Conservation (phyloP, 2,113 vertebrate species). For the Nothobranchius kuhntae region DNA sequence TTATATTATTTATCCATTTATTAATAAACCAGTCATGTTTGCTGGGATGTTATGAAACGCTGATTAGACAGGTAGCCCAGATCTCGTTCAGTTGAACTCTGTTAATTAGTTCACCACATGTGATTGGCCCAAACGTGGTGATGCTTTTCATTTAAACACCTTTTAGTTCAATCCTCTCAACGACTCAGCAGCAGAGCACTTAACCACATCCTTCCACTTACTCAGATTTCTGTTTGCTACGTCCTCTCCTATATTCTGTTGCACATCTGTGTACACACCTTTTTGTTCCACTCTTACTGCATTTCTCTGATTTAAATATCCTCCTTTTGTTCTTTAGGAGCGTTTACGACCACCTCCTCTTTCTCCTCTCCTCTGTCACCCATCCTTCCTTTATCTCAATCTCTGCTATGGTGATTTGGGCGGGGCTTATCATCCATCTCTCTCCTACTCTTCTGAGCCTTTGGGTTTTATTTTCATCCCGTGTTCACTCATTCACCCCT, state of each 20-base stretch:
- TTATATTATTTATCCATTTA: no score
- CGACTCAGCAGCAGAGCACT: background rate
- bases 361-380: slow-evolving; percentile 32
- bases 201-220: background rate
- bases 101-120: slow-evolving; percentile 53
- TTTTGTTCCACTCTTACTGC: slow-evolving; percentile 3
- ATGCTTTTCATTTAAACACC: slow-evolving; percentile 26
- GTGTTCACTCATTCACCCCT: slow-evolving; percentile 23
- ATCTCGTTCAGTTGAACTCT: slow-evolving; percentile 45
- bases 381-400: slow-evolving; percentile 55
- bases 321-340: slow-evolving; percentile 24
- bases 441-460: slow-evolving; percentile 32
- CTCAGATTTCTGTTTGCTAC: slow-evolving; percentile 1
- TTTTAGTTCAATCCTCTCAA: slow-evolving; percentile 11
- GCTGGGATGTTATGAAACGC: background rate
- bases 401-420: slow-evolving; percentile 47
- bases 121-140: slow-evolving; percentile 40
- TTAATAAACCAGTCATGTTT: no score
- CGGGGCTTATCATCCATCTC: slow-evolving; percentile 23
- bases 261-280: slow-evolving; percentile 13
- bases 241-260: slow-evolving; percentile 8
- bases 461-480: slow-evolving; percentile 21
- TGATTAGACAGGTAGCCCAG: slow-evolving; percentile 34
- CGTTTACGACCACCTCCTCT: slow-evolving; percentile 1
- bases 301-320: slow-evolving; percentile 39